Conservation (phyloP, 2,888 invertebrate species). For the Tryphoninae sp. region DNA sequence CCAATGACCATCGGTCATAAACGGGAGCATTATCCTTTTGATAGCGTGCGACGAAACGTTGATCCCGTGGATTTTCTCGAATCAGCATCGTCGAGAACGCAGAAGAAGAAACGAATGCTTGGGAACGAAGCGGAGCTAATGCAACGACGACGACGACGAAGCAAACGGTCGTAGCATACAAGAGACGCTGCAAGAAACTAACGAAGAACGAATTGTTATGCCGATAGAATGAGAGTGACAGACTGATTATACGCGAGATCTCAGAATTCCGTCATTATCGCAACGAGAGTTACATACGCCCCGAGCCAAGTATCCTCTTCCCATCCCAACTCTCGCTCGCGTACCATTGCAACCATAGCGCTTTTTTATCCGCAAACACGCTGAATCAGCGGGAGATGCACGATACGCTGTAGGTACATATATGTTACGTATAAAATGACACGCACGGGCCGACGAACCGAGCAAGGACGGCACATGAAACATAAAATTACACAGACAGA, state of each 20-base stretch:
- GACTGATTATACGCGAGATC: conserved; percentile 53
- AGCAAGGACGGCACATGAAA: conserved; percentile 17
- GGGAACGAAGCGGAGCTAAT: background rate
- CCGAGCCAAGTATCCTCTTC: background rate
- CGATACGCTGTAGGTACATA: background rate
- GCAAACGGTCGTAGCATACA: background rate
- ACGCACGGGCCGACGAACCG: conserved; percentile 28
- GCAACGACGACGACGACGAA: background rate
- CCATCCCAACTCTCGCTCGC: background rate
- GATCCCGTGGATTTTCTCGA: conserved; percentile 28
- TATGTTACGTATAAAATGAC: conserved; percentile 18
- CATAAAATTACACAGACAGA: conserved; percentile 6
- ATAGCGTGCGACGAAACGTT: conserved; percentile 29
- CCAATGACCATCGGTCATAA: conserved; percentile 47
- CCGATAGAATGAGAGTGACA: conserved; percentile 3
- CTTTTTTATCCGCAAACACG: conserved; percentile 22
- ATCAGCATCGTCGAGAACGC: conserved; percentile 10
- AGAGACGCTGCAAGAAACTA: conserved; percentile 7
- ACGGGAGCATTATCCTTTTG: conserved; percentile 46
- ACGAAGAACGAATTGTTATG: background rate
- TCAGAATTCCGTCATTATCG: conserved; percentile 55
- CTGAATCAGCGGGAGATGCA: conserved; percentile 13
- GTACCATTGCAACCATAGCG: conserved; percentile 40
- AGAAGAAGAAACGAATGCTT: conserved; percentile 30
- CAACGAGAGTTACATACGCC: conserved; percentile 29